phyloP scores from a whole-genome alignment of 2,797 vertebrate species.

The Acanthopagrus latus region DNA sequence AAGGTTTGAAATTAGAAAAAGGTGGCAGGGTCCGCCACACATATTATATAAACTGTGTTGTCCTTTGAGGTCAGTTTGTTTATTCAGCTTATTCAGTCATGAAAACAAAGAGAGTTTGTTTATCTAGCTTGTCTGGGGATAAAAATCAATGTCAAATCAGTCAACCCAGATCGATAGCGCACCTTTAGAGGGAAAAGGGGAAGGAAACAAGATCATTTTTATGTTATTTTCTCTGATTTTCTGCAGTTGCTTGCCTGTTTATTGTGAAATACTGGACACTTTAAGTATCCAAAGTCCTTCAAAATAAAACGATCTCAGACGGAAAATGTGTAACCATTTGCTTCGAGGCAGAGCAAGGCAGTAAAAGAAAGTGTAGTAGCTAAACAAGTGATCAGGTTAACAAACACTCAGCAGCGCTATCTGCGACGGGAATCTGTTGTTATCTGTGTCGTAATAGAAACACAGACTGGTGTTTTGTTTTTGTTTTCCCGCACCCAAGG shows the following conservation, averaged over 20 bases:
- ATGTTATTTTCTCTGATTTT: not conserved
- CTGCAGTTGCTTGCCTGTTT: not conserved
- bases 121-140: too few species aligned
- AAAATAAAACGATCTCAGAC: slow-evolving; percentile 3
- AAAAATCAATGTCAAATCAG: too few species aligned
- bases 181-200: not conserved
- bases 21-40: too few species aligned
- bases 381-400: not conserved
- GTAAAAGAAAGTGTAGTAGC: not conserved
- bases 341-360: not conserved
- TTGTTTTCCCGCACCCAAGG: slow-evolving; percentile 49
- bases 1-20: too few species aligned
- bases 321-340: not conserved
- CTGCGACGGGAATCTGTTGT: not conserved
- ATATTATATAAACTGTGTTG: too few species aligned
- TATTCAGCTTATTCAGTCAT: too few species aligned
- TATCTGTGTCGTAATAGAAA: slow-evolving; percentile 9
- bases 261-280: slow-evolving; percentile 1
- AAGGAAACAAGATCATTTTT: not conserved
- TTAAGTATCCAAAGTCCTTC: not conserved
- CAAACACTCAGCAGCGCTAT: slow-evolving; percentile 9
- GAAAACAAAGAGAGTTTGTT: too few species aligned
- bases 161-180: too few species aligned
- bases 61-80: too few species aligned
- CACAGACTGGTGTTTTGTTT: slow-evolving; percentile 35